Base-by-base conservation (phyloP, 2,113 vertebrate genomes). In the Barbus barbus region DNA sequence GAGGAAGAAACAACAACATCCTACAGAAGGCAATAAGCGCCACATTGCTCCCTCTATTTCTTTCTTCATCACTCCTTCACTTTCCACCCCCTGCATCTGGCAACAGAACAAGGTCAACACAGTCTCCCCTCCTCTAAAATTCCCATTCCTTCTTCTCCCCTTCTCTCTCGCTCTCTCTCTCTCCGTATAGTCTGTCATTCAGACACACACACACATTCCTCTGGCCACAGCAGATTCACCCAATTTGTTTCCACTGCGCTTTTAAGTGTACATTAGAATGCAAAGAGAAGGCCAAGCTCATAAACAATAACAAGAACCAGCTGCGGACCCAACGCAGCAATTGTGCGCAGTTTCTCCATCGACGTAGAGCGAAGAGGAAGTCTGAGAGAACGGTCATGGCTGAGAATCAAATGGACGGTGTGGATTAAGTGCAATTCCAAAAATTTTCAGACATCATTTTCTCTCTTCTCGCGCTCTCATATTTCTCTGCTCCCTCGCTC, bases 61-160 rank as follows among this genome's bases (percentile, higher is more conserved):
- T 18, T 77, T 83, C 78, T 83, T 72, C 41, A 69, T 72, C 78
- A 36, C 61, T 79, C 58, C 83, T 86, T 75, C 73, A 46, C 60
- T 84, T 80, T 84, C 79, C 81, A 79, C 84, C 84, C 80, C 86
- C 80, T 85, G 85, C 46, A 33, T 83, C 84, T 92, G 92, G 90
- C 89, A 91, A 41, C 36, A 20, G 18, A 86, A 88, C 90, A 91
- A 90, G 79, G 86, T 89, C 87, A 91, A 90, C 88, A 89, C 83
- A 76, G 38, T 44, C 72, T 76, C 65, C 61, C 80, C 74, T 81
- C 67, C 60, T 73, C 78, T 73, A 76, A 89, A 82, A 88, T 82
- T 85, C 84, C 88, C 85, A 78, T 88, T 85, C 82, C 71, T 83
- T 82, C 84, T 58, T 58, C 44, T 58, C 58, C 60, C 14, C 53